Evolutionary conservation across 2,113 vertebrate species (phyloP).

Genomic region (Protobothrops mucrosquamatus): DNA sequence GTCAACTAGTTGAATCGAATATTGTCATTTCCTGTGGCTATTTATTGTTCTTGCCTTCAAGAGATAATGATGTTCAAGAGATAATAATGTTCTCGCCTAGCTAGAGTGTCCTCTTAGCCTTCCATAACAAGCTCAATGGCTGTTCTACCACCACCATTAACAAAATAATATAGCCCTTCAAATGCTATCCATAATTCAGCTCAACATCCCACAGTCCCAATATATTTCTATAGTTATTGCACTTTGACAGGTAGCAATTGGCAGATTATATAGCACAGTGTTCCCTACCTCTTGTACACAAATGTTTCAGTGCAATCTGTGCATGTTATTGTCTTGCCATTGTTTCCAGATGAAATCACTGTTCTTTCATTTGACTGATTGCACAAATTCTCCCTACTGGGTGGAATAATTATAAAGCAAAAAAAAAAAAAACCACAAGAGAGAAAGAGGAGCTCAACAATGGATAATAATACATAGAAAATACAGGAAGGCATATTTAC

Average conservation of each 20-base stretch:
- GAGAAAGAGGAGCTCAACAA: conserved; percentile 29
- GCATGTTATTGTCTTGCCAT: conserved; percentile 28
- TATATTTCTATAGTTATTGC: background rate
- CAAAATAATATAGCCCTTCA: background rate
- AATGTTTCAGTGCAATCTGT: conserved; percentile 40
- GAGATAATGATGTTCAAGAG: background rate
- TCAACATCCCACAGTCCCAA: background rate
- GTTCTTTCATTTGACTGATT: conserved; percentile 5
- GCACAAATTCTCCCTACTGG: background rate
- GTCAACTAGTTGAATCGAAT: background rate
- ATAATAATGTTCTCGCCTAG: background rate
- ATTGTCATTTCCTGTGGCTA: background rate
- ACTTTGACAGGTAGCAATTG: conserved; percentile 56
- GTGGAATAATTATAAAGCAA: conserved; percentile 47
- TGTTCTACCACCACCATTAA: conserved; percentile 23
- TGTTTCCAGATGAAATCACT: conserved; percentile 46
- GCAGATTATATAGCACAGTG: conserved; percentile 35
- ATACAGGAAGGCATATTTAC: conserved; percentile 37
- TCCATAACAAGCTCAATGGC: background rate
- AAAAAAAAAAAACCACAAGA: background rate
- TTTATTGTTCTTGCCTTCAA: background rate
- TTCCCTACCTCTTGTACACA: conserved; percentile 45
- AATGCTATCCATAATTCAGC: background rate
- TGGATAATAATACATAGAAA: conserved; percentile 25
- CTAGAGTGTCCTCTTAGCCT: background rate